Evolutionary conservation across 2,797 vertebrate species (phyloP), one percentile per base, ranked within the genome.

Genomic region (Myioborus melanocephalus): DNA sequence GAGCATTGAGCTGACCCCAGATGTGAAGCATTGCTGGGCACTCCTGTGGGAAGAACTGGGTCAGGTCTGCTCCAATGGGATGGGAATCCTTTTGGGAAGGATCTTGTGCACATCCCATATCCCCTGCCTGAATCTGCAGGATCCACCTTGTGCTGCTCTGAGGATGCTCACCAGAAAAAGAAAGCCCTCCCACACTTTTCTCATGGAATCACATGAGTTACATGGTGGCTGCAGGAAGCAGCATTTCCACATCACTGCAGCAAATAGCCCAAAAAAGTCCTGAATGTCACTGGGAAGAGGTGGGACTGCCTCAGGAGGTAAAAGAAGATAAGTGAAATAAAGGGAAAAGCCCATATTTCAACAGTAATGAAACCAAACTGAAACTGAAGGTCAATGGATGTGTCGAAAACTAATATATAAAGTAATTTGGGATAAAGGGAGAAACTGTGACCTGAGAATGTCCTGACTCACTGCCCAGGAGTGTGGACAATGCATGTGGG

Each of bases 131-230:
- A 35, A 52, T 21, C 47, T 41, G 59, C 30, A 32, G 86, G n/a
- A 73, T 61, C 68, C 61, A 83, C 89, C 88, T 73, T 44, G 59
- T 39, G 68, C 69, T 27, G 68, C 56, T n/a, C 65, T 30, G 87
- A 80, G 80, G 83, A 86, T 94, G 93, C 60, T 77, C 81, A 60
- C 27, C 71, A n/a, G 60, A 89, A 90, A 35, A 80, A 70, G 49
- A 18, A n/a, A 88, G 20, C 75, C 89, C 95, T 96, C 95, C 94
- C 95, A 93, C 91, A 61, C 82, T 89, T 87, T 93, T 93, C 90
- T 89, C 95, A 91, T 65, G 90, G 90, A 93, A 95, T 89, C 90
- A 95, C 92, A 94, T 89, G 84, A 94, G 94, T 13, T 83, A 43
- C 2, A 26, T 16, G 71, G 71, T 83, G 4, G 49, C 84, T 35